These are phyloP conservation scores for Sakesphorus luctuosus DNA, from an alignment of 2,113 vertebrate species.

Conservation along the genomic window DNA sequence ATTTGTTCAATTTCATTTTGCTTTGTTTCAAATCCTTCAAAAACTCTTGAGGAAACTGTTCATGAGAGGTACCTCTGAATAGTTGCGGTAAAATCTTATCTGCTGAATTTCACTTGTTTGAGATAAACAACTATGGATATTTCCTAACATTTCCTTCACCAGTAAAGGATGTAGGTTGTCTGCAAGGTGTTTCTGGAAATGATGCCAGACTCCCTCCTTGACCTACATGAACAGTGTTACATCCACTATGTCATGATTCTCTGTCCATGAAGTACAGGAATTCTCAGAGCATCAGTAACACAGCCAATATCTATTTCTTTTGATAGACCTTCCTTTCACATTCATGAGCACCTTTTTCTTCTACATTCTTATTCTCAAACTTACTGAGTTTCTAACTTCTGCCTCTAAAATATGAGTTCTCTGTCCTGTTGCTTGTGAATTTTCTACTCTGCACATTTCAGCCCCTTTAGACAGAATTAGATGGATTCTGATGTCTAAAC, in stretches of 20 bases:
- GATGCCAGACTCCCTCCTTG: neutral
- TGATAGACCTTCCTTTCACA: neutral
- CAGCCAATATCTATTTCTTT: neutral
- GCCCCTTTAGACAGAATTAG: neutral
- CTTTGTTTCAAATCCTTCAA: neutral
- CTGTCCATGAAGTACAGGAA: neutral
- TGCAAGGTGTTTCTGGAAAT: neutral
- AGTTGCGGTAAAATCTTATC: neutral
- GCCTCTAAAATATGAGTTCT: neutral
- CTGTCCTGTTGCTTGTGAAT: neutral
- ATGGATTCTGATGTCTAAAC: neutral
- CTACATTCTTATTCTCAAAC: neutral
- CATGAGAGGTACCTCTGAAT: neutral
- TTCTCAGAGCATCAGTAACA: neutral
- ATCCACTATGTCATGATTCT: fast-evolving
- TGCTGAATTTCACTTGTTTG: neutral
- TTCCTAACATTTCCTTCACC: neutral
- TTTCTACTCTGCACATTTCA: neutral
- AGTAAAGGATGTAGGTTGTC: fast-evolving
- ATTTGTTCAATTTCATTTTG: neutral
- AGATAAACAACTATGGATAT: neutral
- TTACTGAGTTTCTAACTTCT: neutral
- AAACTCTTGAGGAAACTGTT: neutral
- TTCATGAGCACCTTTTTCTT: neutral
- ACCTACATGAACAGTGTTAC: fast-evolving